Conservation (phyloP, 2,113 vertebrate species). For the Hippopotamus amphibius region DNA sequence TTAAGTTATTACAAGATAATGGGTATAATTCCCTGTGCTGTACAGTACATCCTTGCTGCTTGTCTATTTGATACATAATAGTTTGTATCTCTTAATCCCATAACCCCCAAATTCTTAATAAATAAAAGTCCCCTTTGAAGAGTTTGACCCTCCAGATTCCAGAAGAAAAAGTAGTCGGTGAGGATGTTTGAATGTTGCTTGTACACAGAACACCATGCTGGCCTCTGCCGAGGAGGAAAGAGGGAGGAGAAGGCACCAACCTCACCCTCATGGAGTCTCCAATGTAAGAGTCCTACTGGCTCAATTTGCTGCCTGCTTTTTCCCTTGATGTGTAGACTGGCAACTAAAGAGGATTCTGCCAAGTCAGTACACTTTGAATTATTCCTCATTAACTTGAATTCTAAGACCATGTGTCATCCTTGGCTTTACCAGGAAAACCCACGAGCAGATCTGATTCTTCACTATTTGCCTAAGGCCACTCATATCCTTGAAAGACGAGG, state of each 20-base stretch:
- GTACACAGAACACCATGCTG: background rate
- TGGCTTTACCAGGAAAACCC: constrained; percentile 66
- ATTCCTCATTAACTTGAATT: constrained; percentile 61
- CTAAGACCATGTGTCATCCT: constrained; percentile 56
- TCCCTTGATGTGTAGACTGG: constrained; percentile 24
- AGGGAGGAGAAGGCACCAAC: background rate
- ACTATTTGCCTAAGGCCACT: constrained; percentile 8
- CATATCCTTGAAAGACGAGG: constrained; percentile 65
- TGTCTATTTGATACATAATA: background rate
- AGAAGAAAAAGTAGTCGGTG: background rate
- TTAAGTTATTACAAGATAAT: background rate
- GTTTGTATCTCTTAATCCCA: background rate
- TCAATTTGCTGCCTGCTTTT: background rate
- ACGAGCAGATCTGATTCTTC: constrained; percentile 42
- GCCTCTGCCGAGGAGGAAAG: background rate
- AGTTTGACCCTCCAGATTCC: background rate
- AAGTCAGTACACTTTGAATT: constrained; percentile 45
- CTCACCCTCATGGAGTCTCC: background rate
- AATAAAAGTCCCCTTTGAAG: background rate
- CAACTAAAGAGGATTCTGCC: constrained; percentile 39
- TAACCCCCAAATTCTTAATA: background rate
- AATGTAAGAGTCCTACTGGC: background rate
- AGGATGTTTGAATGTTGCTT: background rate
- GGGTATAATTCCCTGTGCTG: background rate
- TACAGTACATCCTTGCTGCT: background rate